These are phyloP conservation scores for Semicossyphus pulcher DNA, from an alignment of 2,113 vertebrate genomes.

Conservation along the genomic window DNA sequence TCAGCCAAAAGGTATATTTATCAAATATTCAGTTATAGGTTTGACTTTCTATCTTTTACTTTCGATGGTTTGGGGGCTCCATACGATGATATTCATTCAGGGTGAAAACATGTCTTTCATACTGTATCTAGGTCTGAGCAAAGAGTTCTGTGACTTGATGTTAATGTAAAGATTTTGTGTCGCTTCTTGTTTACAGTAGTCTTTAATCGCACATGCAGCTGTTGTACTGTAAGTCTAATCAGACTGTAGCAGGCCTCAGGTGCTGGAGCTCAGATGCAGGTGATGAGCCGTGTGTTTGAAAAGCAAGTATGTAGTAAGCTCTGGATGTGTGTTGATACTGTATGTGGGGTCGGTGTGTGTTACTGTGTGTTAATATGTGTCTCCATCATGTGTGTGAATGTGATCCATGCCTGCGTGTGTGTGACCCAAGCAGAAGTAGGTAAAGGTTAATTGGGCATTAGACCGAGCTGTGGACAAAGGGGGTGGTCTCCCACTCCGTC, in stretches of 20 bases:
- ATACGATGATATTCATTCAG: too few species aligned
- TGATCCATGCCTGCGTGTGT: conserved; percentile 16
- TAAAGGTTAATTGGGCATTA: conserved; percentile 89
- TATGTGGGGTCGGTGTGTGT: conserved; percentile 17
- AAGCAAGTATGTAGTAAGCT: conserved; percentile 1
- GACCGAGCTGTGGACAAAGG: conserved; percentile 68
- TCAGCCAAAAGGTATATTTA: too few species aligned
- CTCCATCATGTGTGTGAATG: conserved; percentile 1
- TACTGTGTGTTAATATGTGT: conserved; percentile 8
- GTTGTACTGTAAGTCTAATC: conserved; percentile 18
- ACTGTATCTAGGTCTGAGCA: too few species aligned
- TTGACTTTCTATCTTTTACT: not conserved
- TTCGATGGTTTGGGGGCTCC: too few species aligned
- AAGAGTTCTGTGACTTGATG: not conserved
- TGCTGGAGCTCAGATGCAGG: conserved; percentile 56
- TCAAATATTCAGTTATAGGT: not conserved
- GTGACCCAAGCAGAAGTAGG: conserved; percentile 56
- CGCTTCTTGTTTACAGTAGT: not conserved
- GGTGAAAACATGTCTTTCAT: too few species aligned
- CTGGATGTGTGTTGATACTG: conserved; percentile 15
- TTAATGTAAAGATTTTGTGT: not conserved
- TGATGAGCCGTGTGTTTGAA: conserved; percentile 45
- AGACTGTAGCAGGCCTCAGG: conserved; percentile 24
- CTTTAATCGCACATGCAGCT: conserved; percentile 1
- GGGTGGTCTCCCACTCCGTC: conserved; percentile 69